Base-by-base conservation (phyloP, 2,797 vertebrate species). In the Serranus cabrilla region DNA sequence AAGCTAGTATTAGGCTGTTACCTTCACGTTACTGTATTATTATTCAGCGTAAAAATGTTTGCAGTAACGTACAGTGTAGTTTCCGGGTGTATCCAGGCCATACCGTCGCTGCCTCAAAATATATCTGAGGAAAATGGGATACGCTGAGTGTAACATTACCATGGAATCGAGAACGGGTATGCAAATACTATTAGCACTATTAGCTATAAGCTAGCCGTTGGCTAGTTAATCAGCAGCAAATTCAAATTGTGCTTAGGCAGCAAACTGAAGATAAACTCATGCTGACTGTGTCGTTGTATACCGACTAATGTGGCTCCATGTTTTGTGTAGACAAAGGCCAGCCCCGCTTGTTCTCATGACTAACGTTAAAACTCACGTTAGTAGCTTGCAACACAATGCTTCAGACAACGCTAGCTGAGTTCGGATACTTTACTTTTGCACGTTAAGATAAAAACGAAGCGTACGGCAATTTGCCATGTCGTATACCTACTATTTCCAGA, bases 151-250 rank as follows among this genome's bases (percentile, higher is more conserved):
- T 23, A 49, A 54, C 71, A 3, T 60, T 65, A 56, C 54, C 65
- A 95, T 95, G 95, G 93, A 93, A 2, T 85, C 92, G 74, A 94
- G 93, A 87, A 84, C 69, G 93, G 94, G 95, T 95, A 92, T 70
- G 83, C 11, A 56, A 68, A 55, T 10, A 47, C 13, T 73, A 0
- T 61, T 84, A 90, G 89, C 81, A 55, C 63, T 70, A 72, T 76
- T 80, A 86, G 74, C 66, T 49, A 2, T 71, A 9, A 74, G 86
- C 69, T 81, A 86, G 76, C 69, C 47, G 7, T 14, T 20, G 31
- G 74, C 78, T 66, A 60, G 11, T 31, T 76, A 42, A 76, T 67
- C 50, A 40, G 45, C 23, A 69, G 39, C 34, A 9, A 20, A 66
- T 42, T 77, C 6, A 57, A 46, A 25, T 52, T 14, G n/a, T 72